Evolutionary conservation across 2,888 invertebrate genomes (phyloP).

Genomic region (Tetranychus piercei): DNA sequence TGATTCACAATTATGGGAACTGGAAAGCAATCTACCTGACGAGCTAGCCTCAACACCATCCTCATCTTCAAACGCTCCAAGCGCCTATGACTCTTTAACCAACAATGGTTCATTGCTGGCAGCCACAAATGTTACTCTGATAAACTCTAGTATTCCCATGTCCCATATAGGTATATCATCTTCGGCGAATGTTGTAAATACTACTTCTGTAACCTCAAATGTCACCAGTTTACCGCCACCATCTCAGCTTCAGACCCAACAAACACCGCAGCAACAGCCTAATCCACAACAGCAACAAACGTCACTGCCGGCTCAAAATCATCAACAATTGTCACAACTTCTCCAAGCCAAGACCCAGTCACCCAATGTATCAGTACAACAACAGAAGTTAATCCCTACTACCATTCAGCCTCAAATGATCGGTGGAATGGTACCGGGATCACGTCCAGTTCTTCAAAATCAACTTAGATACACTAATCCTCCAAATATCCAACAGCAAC

Average conservation of each 20-base stretch:
- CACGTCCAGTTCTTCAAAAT: conserved; percentile 42
- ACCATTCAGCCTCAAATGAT: conserved; percentile 22
- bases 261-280: conserved; percentile 1
- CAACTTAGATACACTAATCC: conserved; percentile 29
- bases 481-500: conserved; percentile 18
- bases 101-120: conserved; percentile 10
- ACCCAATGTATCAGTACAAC: conserved; percentile 23
- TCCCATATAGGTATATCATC: conserved; percentile 7
- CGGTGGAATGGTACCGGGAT: background rate
- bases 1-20: conserved; percentile 36
- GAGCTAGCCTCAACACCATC: conserved; percentile 42
- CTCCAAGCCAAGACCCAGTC: conserved; percentile 25
- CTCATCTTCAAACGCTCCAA: background rate
- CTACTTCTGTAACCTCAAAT: conserved; percentile 3
- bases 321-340: conserved; percentile 27
- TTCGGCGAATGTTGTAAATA: conserved; percentile 9
- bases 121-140: background rate
- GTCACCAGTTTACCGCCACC: conserved; percentile 6
- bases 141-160: conserved; percentile 9
- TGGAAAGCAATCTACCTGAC: conserved; percentile 73
- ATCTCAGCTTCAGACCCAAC: background rate
- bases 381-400: conserved; percentile 25
- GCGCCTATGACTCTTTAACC: conserved; percentile 3
- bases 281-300: conserved; percentile 20
- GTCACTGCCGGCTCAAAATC: conserved; percentile 22